These are phyloP conservation scores for Oreochromis tanganicae DNA, from an alignment of 2,113 vertebrate genomes.

Conservation along the genomic window DNA sequence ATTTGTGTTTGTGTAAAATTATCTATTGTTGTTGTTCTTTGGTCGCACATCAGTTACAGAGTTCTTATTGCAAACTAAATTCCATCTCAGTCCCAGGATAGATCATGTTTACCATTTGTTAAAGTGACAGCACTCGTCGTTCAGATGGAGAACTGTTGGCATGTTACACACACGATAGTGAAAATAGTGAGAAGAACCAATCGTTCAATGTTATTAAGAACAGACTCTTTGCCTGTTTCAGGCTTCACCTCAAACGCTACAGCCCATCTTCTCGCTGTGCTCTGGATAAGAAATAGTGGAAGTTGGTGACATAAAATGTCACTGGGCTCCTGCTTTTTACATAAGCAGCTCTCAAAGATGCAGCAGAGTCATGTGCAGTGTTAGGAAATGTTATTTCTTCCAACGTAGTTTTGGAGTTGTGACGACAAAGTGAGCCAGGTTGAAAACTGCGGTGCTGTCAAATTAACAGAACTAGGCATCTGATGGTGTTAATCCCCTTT, in stretches of 20 bases:
- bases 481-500: background rate
- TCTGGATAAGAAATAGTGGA: background rate
- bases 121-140: background rate
- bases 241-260: background rate
- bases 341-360: background rate
- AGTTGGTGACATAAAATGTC: background rate
- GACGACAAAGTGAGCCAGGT: background rate
- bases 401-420: background rate
- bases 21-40: background rate
- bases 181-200: background rate
- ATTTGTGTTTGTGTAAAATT: background rate
- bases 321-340: background rate
- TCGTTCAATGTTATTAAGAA: background rate
- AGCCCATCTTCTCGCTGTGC: background rate
- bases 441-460: background rate
- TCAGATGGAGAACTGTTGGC: background rate
- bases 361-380: background rate
- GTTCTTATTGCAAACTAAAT: accelerated
- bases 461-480: accelerated
- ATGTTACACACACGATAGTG: background rate
- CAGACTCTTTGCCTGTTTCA: background rate
- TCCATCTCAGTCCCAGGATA: accelerated
- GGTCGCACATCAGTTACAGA: background rate
- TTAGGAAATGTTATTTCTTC: background rate
- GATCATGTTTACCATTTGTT: accelerated